phyloP scores from a whole-genome alignment of 2,113 vertebrate genomes.

The Columbina picui region DNA sequence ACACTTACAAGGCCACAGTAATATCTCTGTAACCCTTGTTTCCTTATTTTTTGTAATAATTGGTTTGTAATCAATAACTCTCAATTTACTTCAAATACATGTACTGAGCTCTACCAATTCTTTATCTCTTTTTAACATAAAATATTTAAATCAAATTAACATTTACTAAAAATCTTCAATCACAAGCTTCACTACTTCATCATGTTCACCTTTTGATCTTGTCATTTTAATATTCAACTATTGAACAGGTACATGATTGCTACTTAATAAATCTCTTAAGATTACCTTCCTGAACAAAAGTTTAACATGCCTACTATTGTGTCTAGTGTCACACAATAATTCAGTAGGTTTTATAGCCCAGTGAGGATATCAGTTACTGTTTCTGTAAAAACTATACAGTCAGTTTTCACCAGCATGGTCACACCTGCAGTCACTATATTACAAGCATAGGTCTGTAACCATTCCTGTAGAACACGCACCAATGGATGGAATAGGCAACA shows the following conservation, averaged over 20 bases:
- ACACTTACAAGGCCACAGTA: background rate
- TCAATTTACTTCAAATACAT: background rate
- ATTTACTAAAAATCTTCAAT: background rate
- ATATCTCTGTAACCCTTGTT: background rate
- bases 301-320: background rate
- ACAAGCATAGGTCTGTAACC: background rate
- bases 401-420: background rate
- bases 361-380: background rate
- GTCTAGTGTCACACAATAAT: background rate
- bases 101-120: background rate
- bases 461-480: background rate
- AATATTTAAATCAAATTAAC: background rate
- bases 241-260: accelerated
- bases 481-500: background rate
- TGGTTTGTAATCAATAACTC: background rate
- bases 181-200: background rate
- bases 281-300: background rate
- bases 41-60: background rate
- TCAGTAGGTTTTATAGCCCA: background rate
- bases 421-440: background rate
- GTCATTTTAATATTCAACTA: background rate
- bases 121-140: background rate
- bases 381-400: background rate
- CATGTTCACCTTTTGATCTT: background rate
- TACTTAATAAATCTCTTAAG: background rate